Base-by-base conservation (phyloP, 2,797 vertebrate species). In the Eospalax fontanierii region DNA sequence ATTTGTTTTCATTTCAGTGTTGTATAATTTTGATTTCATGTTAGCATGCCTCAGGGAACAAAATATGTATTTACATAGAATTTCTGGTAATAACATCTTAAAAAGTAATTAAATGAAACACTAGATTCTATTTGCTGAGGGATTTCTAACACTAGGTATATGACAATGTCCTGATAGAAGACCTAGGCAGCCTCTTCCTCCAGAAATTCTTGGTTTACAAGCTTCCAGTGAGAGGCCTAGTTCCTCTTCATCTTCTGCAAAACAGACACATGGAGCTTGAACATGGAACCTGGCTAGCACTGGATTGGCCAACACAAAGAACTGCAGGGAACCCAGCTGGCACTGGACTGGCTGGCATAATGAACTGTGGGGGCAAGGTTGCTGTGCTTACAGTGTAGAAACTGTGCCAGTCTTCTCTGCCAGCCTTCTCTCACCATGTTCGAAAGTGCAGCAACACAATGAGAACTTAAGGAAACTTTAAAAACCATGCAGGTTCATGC, bases 31-130 rank as follows among this genome's bases (percentile, higher is more conserved):
- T 93, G 92, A 89, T 96, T 83, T 97, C 89, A 94, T 96, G 96
- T 97, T 95, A 97, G 93, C 95, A 97, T 89, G 93, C 91, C 92
- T 94, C 63, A 0, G 94, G 95, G 97, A 91, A 96, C 94, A 97
- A 95, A 96, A 93, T 92, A 95, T 93, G 95, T 94, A 97, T 97
- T 96, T 97, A 96, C 96, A 97, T 97, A 95, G 96, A 97, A 80
- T 76, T 91, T 95, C 94, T 96, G 84, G 89, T 95, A 96, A 95
- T 90, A 78, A 95, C 93, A 97, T 95, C 87, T 93, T 97, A 94
- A 95, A 95, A 95, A 95, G 89, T 80, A 97, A 97, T 96, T 96
- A 88, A 85, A 91, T 70, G 96, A 90, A 96, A 94, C 87, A 96
- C 91, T 82, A 95, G 95, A 93, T 83, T 97, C 70, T 85, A 73